Conservation (phyloP, 2,888 invertebrate species). For the Synergus japonicus region DNA sequence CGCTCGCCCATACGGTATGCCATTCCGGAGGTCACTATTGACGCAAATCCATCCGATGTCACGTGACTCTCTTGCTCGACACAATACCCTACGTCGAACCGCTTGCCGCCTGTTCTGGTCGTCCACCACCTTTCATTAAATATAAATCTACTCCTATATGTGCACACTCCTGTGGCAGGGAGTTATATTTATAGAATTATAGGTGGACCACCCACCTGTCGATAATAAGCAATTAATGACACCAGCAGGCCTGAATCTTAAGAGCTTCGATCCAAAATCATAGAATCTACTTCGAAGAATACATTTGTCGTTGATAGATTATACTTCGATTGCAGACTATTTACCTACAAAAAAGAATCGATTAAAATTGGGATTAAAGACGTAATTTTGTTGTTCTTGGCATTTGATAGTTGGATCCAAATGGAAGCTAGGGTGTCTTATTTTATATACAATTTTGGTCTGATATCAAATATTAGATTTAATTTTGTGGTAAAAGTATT, state of each 20-base stretch:
- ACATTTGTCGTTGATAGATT: background rate
- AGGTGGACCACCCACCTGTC: slow-evolving; percentile 33
- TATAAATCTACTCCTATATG: slow-evolving; percentile 1
- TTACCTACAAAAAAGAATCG: no score
- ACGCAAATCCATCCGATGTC: slow-evolving; percentile 82
- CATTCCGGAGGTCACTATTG: slow-evolving; percentile 85
- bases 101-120: background rate
- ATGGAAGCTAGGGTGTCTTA: no score
- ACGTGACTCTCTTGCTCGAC: slow-evolving; percentile 79
- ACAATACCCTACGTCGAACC: slow-evolving; percentile 28
- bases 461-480: no score
- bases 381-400: no score
- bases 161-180: background rate
- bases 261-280: background rate
- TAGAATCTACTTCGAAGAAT: background rate
- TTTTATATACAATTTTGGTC: no score
- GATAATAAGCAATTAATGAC: slow-evolving; percentile 27
- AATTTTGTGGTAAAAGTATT: no score
- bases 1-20: slow-evolving; percentile 68
- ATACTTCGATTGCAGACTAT: no score
- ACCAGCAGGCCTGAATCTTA: background rate
- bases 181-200: slow-evolving; percentile 25
- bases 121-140: slow-evolving; percentile 31
- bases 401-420: no score
- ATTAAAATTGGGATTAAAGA: no score